These are phyloP conservation scores for Gryon sp. DNA, from an alignment of 1,140 invertebrate genomes.

Conservation along the genomic window DNA sequence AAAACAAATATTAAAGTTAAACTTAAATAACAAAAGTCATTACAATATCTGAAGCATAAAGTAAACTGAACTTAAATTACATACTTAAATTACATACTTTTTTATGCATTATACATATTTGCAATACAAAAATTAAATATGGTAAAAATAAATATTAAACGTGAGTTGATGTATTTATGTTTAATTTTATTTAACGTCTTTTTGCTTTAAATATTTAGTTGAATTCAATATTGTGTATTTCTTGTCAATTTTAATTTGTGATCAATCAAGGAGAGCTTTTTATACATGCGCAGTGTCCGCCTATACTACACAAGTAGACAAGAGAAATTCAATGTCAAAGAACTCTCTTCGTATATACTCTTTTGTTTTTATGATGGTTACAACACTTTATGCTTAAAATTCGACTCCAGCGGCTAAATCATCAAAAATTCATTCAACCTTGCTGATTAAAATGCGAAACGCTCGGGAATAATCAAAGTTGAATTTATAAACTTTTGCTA, in stretches of 20 bases:
- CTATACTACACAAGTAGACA: too few relatives aligned
- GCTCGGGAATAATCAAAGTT: slow-evolving; percentile 19
- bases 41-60: too few relatives aligned
- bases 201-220: too few relatives aligned
- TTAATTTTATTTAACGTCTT: too few relatives aligned
- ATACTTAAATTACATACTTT: too few relatives aligned
- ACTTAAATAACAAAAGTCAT: too few relatives aligned
- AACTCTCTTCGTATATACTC: slow-evolving; percentile 15
- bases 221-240: neutral
- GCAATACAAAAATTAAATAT: too few relatives aligned
- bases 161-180: too few relatives aligned
- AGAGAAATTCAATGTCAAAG: slow-evolving; percentile 55
- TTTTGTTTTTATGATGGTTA: slow-evolving; percentile 40
- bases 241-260: slow-evolving; percentile 29
- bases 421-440: slow-evolving; percentile 40
- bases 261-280: slow-evolving; percentile 34
- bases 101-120: too few relatives aligned
- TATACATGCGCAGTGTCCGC: slow-evolving; percentile 41
- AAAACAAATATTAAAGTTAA: too few relatives aligned
- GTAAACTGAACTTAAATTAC: too few relatives aligned
- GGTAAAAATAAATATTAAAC: too few relatives aligned
- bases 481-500: slow-evolving; percentile 23
- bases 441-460: slow-evolving; percentile 38
- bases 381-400: slow-evolving; percentile 35
- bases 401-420: slow-evolving; percentile 18